Evolutionary conservation across 2,113 vertebrate genomes (phyloP).

Genomic region (Sander vitreus): DNA sequence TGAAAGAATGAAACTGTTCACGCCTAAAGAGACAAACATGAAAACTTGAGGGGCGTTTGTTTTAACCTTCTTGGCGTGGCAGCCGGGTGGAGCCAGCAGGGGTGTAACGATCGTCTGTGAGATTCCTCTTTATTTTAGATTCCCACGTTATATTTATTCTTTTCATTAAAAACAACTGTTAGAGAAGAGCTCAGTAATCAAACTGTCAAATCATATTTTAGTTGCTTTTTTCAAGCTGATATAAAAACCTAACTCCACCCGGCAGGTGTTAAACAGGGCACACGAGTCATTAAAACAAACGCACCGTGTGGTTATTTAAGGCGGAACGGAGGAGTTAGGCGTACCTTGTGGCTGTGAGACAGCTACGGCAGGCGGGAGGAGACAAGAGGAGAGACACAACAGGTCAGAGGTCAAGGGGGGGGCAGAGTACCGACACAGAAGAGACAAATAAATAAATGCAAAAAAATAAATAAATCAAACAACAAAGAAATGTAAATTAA

Average conservation of each 20-base stretch:
- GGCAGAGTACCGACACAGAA: too few species aligned
- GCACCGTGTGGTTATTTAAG: rapidly evolving
- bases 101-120: too few species aligned
- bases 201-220: too few species aligned
- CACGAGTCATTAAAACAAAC: constrained; percentile 11
- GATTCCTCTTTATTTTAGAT: too few species aligned
- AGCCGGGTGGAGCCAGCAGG: constrained; percentile 4
- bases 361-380: constrained; percentile 49
- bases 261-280: too few species aligned
- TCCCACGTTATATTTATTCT: too few species aligned
- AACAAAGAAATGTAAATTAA: too few species aligned
- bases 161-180: too few species aligned
- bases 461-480: not conserved
- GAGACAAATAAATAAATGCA: not conserved
- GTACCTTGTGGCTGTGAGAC: constrained; percentile 65
- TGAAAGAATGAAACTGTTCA: not conserved
- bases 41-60: not conserved
- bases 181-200: too few species aligned
- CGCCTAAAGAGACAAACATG: not conserved
- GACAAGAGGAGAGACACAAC: constrained; percentile 1
- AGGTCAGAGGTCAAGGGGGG: not conserved
- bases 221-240: too few species aligned
- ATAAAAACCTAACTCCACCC: not conserved
- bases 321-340: not conserved
- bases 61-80: not conserved